Evolutionary conservation across 2,888 invertebrate species (phyloP).

Genomic region (Pseudococcus jackbeardsleyi): DNA sequence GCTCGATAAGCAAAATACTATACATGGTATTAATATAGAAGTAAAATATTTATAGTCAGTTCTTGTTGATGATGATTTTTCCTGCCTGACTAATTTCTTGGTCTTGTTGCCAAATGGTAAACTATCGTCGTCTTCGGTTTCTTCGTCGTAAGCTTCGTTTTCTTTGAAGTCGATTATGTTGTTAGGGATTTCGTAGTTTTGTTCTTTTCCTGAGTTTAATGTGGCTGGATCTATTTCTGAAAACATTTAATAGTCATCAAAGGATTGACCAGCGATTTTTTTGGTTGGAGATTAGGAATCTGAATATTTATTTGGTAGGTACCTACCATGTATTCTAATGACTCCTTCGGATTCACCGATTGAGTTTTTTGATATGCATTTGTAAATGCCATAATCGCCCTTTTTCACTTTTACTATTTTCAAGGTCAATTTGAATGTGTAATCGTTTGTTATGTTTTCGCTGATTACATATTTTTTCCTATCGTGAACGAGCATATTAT

Average conservation of each 20-base stretch:
- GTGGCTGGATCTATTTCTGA: slow-evolving; percentile 54
- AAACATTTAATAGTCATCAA: background rate
- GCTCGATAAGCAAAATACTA: slow-evolving; percentile 5
- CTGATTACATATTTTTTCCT: slow-evolving; percentile 74
- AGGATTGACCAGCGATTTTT: too few relatives aligned
- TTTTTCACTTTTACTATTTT: slow-evolving; percentile 82
- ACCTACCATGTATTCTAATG: slow-evolving; percentile 87
- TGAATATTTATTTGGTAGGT: background rate
- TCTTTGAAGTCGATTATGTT: slow-evolving; percentile 46
- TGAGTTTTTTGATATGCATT: slow-evolving; percentile 92
- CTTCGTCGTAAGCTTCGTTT: slow-evolving; percentile 61
- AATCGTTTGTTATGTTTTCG: slow-evolving; percentile 88
- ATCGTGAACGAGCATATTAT: slow-evolving; percentile 60
- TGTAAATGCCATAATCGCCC: slow-evolving; percentile 87
- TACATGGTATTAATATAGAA: slow-evolving; percentile 38
- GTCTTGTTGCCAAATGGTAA: slow-evolving; percentile 55
- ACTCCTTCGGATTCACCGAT: slow-evolving; percentile 92
- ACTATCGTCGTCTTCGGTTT: slow-evolving; percentile 39
- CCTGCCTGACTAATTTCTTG: slow-evolving; percentile 52
- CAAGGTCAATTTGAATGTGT: slow-evolving; percentile 73
- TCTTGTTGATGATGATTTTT: slow-evolving; percentile 50
- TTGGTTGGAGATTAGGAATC: background rate
- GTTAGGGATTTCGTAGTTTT: slow-evolving; percentile 20
- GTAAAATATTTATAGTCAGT: slow-evolving; percentile 2
- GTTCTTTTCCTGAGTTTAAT: background rate